These are phyloP conservation scores for Lymantria monacha DNA, from an alignment of 2,888 invertebrate genomes.

Conservation along the genomic window DNA sequence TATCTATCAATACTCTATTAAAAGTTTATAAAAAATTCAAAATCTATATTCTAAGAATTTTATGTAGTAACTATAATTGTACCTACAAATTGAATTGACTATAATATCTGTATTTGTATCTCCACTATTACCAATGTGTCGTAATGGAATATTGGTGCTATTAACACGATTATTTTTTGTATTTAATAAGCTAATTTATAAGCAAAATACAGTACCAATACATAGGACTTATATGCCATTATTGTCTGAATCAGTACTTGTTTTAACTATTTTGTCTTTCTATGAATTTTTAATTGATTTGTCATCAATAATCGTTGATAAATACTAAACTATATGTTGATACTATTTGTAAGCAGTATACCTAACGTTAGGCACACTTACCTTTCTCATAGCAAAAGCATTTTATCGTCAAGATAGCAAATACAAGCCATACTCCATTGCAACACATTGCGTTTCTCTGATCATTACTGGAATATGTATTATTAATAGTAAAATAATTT, in stretches of 20 bases:
- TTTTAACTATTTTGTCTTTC: background rate
- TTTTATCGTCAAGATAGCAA: constrained; percentile 57
- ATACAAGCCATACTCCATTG: constrained; percentile 78
- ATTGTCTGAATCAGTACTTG: constrained; percentile 30
- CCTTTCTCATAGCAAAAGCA: constrained; percentile 60
- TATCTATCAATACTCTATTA: constrained; percentile 54
- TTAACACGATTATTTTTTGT: constrained; percentile 30
- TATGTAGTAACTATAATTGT: constrained; percentile 43
- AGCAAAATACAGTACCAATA: constrained; percentile 40
- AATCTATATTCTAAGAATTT: constrained; percentile 55
- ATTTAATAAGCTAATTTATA: constrained; percentile 41
- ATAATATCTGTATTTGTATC: constrained; percentile 40
- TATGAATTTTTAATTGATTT: constrained; percentile 8
- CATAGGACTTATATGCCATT: constrained; percentile 24
- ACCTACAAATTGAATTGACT: constrained; percentile 45
- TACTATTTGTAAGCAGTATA: constrained; percentile 34
- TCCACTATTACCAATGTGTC: constrained; percentile 66
- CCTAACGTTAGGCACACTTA: constrained; percentile 63
- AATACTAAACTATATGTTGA: constrained; percentile 14
- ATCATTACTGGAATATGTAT: constrained; percentile 50
- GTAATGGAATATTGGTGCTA: constrained; percentile 75
- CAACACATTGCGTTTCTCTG: constrained; percentile 68
- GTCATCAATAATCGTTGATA: constrained; percentile 26
- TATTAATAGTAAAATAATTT: background rate
- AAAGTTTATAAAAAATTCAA: constrained; percentile 41